A percentile compares a stretch with the other conserved stretches of the same genome.
Conservation (phyloP, 2,113 vertebrate genomes). For the Alectura lathami region DNA sequence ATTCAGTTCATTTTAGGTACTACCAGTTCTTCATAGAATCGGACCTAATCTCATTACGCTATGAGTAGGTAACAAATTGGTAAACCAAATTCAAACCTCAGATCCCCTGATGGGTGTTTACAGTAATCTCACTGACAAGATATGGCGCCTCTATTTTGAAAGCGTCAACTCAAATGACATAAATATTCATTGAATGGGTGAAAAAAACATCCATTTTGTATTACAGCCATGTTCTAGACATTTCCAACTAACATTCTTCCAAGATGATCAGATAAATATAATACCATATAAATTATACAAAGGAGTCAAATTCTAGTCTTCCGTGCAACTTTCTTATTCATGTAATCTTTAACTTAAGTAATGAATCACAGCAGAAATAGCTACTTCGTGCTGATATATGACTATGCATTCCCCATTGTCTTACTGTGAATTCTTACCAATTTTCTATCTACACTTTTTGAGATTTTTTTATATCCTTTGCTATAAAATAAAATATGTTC, state of each 20-base stretch:
- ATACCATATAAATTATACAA: background rate
- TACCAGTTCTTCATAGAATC: background rate
- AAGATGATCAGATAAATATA: background rate
- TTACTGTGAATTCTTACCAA: background rate
- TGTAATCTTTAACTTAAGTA: background rate
- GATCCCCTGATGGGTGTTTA: background rate
- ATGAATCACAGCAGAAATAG: background rate
- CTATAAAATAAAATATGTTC: background rate
- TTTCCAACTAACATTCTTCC: rapidly evolving
- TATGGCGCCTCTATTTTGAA: background rate
- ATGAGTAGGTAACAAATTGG: rapidly evolving
- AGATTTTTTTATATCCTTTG: background rate
- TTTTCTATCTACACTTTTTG: background rate
- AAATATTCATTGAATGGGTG: background rate
- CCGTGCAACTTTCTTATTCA: background rate
- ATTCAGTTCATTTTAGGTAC: rapidly evolving
- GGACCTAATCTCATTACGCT: background rate
- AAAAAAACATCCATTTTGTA: background rate
- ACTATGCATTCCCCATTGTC: rapidly evolving
- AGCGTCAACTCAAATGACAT: background rate
- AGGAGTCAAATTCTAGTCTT: rapidly evolving
- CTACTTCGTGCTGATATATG: background rate
- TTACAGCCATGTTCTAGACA: background rate
- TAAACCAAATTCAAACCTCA: background rate
- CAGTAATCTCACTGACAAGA: rapidly evolving